phyloP scores from a whole-genome alignment of 2,797 vertebrate genomes.

The Glyptemys insculpta region DNA sequence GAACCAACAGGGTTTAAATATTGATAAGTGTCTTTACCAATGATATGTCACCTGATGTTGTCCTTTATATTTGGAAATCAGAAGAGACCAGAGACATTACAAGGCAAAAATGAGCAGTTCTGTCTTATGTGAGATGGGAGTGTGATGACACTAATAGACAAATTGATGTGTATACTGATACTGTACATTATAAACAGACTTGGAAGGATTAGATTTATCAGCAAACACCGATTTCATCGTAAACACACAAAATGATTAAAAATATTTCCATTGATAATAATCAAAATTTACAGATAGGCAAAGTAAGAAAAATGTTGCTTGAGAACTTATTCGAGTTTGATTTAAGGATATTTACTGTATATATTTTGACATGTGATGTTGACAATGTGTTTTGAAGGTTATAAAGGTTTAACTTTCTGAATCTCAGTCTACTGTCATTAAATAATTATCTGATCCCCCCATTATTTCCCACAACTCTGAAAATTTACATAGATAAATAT shows the following conservation, averaged over 20 bases:
- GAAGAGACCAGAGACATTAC: slow-evolving; percentile 35
- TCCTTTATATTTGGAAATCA: slow-evolving; percentile 33
- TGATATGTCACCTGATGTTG: neutral
- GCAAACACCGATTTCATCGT: neutral
- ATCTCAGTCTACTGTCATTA: neutral
- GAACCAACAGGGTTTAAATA: neutral
- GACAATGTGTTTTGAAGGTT: neutral
- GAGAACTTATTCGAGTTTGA: neutral
- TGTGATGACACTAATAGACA: neutral
- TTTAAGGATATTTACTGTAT: neutral
- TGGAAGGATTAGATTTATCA: neutral
- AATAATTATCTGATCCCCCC: neutral
- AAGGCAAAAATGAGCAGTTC: slow-evolving; percentile 8
- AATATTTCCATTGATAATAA: neutral
- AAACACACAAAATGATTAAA: neutral
- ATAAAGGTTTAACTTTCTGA: neutral
- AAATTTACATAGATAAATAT: neutral
- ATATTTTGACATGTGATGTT: neutral
- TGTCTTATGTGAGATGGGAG: neutral
- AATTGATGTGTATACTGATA: neutral
- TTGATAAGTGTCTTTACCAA: neutral
- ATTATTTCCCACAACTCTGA: neutral
- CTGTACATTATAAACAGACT: neutral
- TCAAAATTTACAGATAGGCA: neutral
- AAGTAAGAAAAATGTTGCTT: neutral